Conservation (phyloP, 2,888 invertebrate species). For the Pollenia labialis region DNA sequence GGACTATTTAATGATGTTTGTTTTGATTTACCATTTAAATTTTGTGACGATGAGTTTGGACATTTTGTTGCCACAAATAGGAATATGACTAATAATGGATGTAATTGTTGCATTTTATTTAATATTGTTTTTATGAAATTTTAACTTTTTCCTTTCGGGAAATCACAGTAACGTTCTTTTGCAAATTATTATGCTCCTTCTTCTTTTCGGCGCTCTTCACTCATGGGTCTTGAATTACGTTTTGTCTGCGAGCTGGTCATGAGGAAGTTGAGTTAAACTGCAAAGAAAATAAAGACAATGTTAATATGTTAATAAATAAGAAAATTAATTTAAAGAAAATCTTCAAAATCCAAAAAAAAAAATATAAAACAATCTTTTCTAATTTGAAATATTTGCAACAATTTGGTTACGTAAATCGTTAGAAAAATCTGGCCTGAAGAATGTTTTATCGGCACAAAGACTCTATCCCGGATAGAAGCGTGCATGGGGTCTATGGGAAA, state of each 20-base stretch:
- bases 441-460: too few species aligned
- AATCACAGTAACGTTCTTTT: constrained; percentile 41
- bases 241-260: constrained; percentile 21
- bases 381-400: too few species aligned
- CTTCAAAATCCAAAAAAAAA: too few species aligned
- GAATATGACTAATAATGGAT: constrained; percentile 78
- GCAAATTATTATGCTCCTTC: neutral
- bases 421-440: too few species aligned
- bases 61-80: constrained; percentile 80
- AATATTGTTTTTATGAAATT: neutral
- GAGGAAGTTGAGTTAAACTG: constrained; percentile 4
- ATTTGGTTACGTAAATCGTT: too few species aligned
- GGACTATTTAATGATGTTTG: neutral
- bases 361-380: too few species aligned
- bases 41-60: constrained; percentile 80
- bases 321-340: too few species aligned
- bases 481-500: too few species aligned
- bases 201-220: neutral
- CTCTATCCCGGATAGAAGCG: too few species aligned
- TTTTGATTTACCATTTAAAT: constrained; percentile 79
- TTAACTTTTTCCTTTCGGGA: neutral
- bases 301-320: too few species aligned
- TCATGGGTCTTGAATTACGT: neutral
- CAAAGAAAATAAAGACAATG: neutral
- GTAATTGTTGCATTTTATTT: constrained; percentile 77